Conservation (phyloP, 2,797 vertebrate species). For the Galaxias olidus region DNA sequence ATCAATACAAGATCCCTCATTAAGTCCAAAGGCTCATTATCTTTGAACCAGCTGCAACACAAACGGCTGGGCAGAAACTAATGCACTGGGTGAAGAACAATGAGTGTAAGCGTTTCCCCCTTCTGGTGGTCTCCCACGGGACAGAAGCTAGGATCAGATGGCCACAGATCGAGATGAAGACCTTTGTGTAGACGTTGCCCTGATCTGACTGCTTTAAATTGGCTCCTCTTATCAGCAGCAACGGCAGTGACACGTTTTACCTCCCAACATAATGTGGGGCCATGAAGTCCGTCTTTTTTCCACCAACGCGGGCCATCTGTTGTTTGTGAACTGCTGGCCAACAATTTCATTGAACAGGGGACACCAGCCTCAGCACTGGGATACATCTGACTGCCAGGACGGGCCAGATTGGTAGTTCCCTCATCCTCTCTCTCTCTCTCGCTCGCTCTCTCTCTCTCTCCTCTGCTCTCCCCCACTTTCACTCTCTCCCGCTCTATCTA, state of each 20-base stretch:
- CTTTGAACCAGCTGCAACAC: background rate
- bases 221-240: background rate
- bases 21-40: background rate
- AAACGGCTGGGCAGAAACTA: background rate
- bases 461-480: too few relatives aligned
- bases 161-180: background rate
- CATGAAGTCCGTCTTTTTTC: background rate
- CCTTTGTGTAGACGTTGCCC: background rate
- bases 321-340: background rate
- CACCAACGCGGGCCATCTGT: background rate
- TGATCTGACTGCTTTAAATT: constrained; percentile 3
- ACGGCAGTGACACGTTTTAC: background rate
- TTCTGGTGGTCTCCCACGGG: background rate
- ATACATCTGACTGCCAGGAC: too few relatives aligned
- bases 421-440: background rate
- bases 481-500: too few relatives aligned
- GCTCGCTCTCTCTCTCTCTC: background rate
- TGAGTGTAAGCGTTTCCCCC: background rate
- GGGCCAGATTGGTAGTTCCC: background rate
- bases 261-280: background rate
- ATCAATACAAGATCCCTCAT: background rate
- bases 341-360: background rate
- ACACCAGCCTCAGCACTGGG: background rate
- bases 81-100: background rate
- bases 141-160: background rate